A percentile compares a stretch with the other conserved stretches of the same genome.
phyloP scores from a whole-genome alignment of 2,113 vertebrate genomes.

The Phyllostomus hastatus region DNA sequence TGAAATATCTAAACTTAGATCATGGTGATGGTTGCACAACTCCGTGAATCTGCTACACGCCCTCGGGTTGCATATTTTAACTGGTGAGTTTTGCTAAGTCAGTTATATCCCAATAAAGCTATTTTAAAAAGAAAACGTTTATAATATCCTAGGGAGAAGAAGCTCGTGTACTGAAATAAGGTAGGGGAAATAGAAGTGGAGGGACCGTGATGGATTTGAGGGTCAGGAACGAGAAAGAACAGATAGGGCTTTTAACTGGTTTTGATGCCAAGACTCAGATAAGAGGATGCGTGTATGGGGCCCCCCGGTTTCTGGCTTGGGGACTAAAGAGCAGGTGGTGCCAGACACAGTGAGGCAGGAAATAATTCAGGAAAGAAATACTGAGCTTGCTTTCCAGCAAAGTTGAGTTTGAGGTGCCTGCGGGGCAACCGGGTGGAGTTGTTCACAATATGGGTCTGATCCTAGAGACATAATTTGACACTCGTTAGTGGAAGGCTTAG shows the following conservation, averaged over 20 bases:
- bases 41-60: not conserved
- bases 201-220: not conserved
- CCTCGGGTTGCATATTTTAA: not conserved
- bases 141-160: not conserved
- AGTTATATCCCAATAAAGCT: not conserved
- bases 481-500: constrained; percentile 14
- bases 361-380: not conserved
- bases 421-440: not conserved
- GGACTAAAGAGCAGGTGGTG: not conserved
- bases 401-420: not conserved
- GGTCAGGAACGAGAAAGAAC: not conserved
- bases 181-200: not conserved
- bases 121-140: not conserved
- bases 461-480: not conserved
- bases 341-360: not conserved
- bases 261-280: not conserved
- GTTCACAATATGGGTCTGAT: not conserved
- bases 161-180: not conserved
- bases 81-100: not conserved
- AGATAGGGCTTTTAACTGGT: not conserved
- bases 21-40: not conserved
- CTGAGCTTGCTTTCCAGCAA: not conserved
- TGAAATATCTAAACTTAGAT: not conserved
- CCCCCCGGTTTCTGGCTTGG: not conserved
- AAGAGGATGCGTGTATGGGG: not conserved